A percentile compares a stretch with the other conserved stretches of the same genome.
Conservation (phyloP, 2,888 invertebrate genomes). For the Glyphotaelius pellucidus region DNA sequence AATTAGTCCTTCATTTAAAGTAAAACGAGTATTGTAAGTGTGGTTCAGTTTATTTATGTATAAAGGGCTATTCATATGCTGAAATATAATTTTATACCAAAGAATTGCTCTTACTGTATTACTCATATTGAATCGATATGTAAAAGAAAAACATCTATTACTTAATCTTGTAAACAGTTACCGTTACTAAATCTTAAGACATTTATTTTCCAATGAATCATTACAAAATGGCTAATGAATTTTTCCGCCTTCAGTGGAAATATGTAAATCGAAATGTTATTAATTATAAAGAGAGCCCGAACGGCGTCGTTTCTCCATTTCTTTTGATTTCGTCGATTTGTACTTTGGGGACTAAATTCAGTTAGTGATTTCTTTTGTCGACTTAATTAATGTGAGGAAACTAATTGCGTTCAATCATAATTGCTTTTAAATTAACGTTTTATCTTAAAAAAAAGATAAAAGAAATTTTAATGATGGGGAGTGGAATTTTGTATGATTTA, state of each 20-base stretch:
- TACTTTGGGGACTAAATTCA: neutral
- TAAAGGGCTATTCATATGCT: too few relatives aligned
- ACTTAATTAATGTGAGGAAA: constrained; percentile 2
- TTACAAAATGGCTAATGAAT: neutral
- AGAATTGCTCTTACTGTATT: too few relatives aligned
- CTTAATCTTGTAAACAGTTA: too few relatives aligned
- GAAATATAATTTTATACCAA: too few relatives aligned
- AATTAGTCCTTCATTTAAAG: too few relatives aligned
- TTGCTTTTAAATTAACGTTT: neutral
- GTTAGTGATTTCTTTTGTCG: neutral
- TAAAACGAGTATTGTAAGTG: too few relatives aligned
- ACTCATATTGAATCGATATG: too few relatives aligned
- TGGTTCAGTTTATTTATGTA: too few relatives aligned
- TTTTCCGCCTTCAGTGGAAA: neutral
- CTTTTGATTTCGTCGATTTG: neutral
- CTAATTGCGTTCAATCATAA: neutral
- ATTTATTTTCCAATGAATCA: neutral
- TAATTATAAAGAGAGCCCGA: neutral
- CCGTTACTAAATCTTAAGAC: neutral
- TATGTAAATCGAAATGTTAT: neutral
- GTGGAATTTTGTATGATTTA: neutral
- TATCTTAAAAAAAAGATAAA: neutral
- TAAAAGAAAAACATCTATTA: too few relatives aligned
- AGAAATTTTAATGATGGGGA: neutral
- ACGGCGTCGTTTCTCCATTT: neutral